Conservation (phyloP, 2,888 invertebrate species). For the Drosophila recens region DNA sequence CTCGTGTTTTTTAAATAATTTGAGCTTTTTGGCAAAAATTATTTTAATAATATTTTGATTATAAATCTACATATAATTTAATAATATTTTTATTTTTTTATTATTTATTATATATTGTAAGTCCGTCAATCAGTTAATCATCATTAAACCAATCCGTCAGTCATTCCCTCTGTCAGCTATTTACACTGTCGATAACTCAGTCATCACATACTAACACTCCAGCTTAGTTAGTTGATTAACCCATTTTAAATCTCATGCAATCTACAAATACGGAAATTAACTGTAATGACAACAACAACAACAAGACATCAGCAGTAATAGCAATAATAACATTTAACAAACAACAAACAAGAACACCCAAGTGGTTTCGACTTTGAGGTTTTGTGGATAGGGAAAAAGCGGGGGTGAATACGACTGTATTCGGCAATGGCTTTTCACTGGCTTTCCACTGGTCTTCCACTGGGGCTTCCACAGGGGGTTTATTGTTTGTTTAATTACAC, state of each 20-base stretch:
- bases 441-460: conserved; percentile 30
- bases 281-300: conserved; percentile 16
- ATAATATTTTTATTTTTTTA: too few species aligned
- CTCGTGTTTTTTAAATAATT: too few species aligned
- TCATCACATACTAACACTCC: conserved; percentile 6
- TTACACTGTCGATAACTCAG: not conserved
- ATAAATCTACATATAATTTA: too few species aligned
- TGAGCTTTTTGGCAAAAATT: too few species aligned
- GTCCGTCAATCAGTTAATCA: not conserved
- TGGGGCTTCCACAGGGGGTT: conserved; percentile 47
- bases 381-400: conserved; percentile 10
- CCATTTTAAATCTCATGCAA: conserved; percentile 67
- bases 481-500: conserved; percentile 77
- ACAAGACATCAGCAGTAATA: conserved; percentile 39
- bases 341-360: conserved; percentile 47
- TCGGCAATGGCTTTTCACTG: conserved; percentile 26
- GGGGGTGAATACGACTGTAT: not conserved
- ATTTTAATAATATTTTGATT: too few species aligned
- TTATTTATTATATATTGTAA: too few species aligned
- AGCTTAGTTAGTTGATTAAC: conserved; percentile 64
- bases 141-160: not conserved
- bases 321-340: conserved; percentile 57
- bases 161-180: not conserved
- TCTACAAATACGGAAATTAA: conserved; percentile 21
- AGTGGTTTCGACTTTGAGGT: conserved; percentile 55